phyloP scores from a whole-genome alignment of 2,113 vertebrate species.

The Gnathonemus echidnorhynchus region DNA sequence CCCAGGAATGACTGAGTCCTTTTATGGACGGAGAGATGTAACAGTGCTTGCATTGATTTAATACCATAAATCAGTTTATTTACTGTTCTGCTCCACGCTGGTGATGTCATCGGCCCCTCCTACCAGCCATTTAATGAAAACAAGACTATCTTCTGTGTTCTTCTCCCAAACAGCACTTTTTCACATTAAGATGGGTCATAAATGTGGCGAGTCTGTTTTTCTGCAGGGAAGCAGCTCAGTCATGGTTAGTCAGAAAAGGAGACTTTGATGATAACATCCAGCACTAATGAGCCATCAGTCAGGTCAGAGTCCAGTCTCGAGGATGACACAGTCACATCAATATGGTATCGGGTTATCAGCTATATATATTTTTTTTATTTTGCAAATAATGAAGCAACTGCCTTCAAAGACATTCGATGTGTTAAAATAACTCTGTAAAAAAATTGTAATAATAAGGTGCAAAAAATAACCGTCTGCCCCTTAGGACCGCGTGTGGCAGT shows the following conservation, averaged over 20 bases:
- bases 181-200: not conserved
- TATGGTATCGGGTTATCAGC: not conserved
- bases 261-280: not conserved
- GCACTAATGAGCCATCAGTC: not conserved
- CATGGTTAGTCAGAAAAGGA: not conserved
- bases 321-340: not conserved
- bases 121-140: not conserved
- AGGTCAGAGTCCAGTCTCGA: not conserved
- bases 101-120: not conserved
- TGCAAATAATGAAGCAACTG: not conserved
- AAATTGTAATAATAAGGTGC: not conserved
- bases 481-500: not conserved
- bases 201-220: not conserved
- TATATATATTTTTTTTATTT: not conserved
- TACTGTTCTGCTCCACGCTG: constrained; percentile 8
- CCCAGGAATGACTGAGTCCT: constrained; percentile 2
- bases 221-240: not conserved
- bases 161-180: not conserved
- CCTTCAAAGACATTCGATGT: not conserved
- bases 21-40: not conserved
- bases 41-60: constrained; percentile 18
- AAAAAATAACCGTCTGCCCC: not conserved
- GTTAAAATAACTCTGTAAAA: not conserved
- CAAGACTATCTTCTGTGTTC: not conserved
- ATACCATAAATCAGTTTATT: constrained; percentile 23